Evolutionary conservation across 2,888 invertebrate species (phyloP).

Genomic region (Hyalella azteca): DNA sequence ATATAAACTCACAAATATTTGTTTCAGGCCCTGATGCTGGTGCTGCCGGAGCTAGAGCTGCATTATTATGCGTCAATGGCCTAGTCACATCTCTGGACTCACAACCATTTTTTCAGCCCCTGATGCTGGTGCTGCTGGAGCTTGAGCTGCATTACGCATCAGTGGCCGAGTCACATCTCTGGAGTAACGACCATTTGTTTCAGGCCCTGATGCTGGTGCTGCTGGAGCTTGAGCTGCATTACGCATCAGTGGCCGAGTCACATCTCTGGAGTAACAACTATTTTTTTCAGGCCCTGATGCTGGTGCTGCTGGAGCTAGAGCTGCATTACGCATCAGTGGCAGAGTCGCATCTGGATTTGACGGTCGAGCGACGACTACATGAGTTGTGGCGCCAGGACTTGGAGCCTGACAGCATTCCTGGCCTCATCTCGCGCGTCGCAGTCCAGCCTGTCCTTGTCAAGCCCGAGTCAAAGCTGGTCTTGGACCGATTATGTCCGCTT

Average conservation of each 20-base stretch:
- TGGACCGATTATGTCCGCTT: background rate
- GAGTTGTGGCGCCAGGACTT: slow-evolving; percentile 8
- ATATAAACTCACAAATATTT: no score
- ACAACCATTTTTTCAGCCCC: background rate
- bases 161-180: background rate
- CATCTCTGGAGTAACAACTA: background rate
- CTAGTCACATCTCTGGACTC: no score
- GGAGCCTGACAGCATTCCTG: background rate
- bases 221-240: slow-evolving; percentile 26
- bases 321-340: background rate
- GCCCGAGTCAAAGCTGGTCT: slow-evolving; percentile 7
- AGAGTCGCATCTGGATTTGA: background rate
- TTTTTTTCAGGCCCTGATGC: background rate
- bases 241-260: background rate
- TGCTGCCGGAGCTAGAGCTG: slow-evolving; percentile 26
- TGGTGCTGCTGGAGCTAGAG: slow-evolving; percentile 30
- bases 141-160: background rate
- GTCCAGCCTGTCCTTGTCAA: slow-evolving; percentile 2
- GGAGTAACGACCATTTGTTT: no score
- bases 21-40: background rate
- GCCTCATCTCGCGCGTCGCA: slow-evolving; percentile 18
- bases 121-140: slow-evolving; percentile 25
- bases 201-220: slow-evolving; percentile 22
- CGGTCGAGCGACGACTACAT: slow-evolving; percentile 4
- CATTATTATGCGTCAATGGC: background rate